phyloP scores from a whole-genome alignment of 2,888 invertebrate genomes.

The Cephalotes varians region DNA sequence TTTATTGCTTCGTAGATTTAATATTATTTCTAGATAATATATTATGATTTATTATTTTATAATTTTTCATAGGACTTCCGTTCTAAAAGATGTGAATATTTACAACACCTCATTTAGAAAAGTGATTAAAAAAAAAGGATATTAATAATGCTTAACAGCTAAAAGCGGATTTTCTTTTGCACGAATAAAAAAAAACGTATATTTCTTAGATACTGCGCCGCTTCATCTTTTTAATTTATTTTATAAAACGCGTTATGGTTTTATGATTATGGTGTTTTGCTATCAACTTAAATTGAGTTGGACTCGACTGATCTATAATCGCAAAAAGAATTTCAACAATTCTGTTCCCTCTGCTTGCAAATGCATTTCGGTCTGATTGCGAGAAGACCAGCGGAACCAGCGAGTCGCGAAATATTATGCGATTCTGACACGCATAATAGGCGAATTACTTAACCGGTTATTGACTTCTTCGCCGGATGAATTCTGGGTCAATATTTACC shows the following conservation, averaged over 20 bases:
- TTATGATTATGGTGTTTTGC: conserved; percentile 17
- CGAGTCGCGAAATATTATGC: conserved; percentile 76
- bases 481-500: conserved; percentile 80
- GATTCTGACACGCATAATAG: conserved; percentile 78
- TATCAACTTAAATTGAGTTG: neutral
- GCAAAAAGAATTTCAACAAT: conserved; percentile 57
- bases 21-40: neutral
- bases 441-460: conserved; percentile 83
- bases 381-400: conserved; percentile 59
- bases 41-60: neutral
- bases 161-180: neutral
- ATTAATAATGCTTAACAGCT: neutral
- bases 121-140: neutral
- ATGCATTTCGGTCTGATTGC: conserved; percentile 49
- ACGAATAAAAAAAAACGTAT: neutral
- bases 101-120: neutral
- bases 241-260: conserved; percentile 15
- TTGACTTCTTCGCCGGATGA: conserved; percentile 79
- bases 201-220: neutral
- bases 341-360: conserved; percentile 52
- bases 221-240: conserved; percentile 10
- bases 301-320: conserved; percentile 9
- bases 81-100: neutral
- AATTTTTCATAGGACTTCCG: neutral
- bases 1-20: neutral